Conservation (phyloP, 1,140 invertebrate species). For the Hycleus phaleratus region DNA sequence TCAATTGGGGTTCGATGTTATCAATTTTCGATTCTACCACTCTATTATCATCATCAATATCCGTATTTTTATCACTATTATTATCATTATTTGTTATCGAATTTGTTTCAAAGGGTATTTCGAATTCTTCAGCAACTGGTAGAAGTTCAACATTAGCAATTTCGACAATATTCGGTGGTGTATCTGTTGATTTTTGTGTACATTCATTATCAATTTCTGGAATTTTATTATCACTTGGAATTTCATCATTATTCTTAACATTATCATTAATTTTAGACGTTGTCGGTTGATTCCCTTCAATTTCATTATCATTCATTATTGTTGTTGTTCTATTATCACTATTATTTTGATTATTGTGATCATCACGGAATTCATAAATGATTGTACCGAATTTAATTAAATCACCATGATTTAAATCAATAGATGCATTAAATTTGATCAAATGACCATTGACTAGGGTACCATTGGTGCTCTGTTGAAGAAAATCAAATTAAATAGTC, state of each 20-base stretch:
- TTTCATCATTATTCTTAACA: too few relatives aligned
- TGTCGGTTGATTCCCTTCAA: not conserved
- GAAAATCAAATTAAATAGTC: not conserved
- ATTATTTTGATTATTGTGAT: not conserved
- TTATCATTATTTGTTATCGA: too few relatives aligned
- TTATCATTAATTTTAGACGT: not conserved
- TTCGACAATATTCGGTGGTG: not conserved
- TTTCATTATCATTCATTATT: not conserved
- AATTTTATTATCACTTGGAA: too few relatives aligned
- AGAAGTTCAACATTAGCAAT: not conserved
- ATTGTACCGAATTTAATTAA: slow-evolving; percentile 14
- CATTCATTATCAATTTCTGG: too few relatives aligned
- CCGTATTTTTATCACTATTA: not conserved
- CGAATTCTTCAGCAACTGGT: not conserved
- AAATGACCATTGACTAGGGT: slow-evolving; percentile 18
- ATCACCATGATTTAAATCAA: slow-evolving; percentile 16
- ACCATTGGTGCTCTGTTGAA: slow-evolving; percentile 25
- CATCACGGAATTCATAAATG: not conserved
- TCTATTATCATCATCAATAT: not conserved
- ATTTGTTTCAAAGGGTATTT: not conserved
- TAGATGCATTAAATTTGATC: slow-evolving; percentile 1
- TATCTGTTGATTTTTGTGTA: too few relatives aligned
- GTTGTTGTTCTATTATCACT: too few relatives aligned
- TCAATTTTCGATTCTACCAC: not conserved
- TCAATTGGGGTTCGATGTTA: not conserved